Evolutionary conservation across 2,797 vertebrate species (phyloP).

Genomic region (Protonibea diacanthus): DNA sequence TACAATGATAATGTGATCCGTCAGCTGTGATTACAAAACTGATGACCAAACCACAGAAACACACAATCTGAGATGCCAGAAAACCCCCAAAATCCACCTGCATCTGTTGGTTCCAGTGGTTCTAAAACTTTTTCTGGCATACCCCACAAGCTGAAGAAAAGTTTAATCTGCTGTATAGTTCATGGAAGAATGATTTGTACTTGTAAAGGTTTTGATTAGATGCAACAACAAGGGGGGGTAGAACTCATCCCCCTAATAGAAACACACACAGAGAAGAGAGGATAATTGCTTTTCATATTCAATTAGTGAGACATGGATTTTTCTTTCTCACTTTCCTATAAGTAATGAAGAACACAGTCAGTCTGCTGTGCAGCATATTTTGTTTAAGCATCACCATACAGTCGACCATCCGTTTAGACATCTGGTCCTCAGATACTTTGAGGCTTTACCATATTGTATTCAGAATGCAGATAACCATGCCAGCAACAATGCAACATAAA

Average conservation of each 20-base stretch:
- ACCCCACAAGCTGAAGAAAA: no score
- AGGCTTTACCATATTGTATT: conserved; percentile 24
- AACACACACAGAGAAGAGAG: background rate
- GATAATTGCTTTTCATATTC: background rate
- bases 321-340: background rate
- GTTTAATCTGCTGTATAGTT: background rate
- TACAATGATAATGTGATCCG: conserved; percentile 11
- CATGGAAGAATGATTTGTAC: background rate
- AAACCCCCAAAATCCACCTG: background rate
- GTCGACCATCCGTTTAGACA: conserved; percentile 16
- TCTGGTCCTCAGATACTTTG: conserved; percentile 22
- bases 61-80: background rate
- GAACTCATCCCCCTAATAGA: background rate
- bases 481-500: background rate
- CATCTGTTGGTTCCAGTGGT: background rate
- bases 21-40: conserved; percentile 12
- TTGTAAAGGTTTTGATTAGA: conserved; percentile 8
- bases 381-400: conserved; percentile 16
- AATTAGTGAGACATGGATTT: background rate
- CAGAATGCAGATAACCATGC: background rate
- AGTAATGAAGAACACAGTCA: background rate
- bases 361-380: conserved; percentile 16
- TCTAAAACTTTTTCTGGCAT: no score
- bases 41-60: conserved; percentile 5
- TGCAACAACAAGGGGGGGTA: background rate